These are phyloP conservation scores for Mycteria americana DNA, from an alignment of 2,797 vertebrate genomes.

Conservation along the genomic window DNA sequence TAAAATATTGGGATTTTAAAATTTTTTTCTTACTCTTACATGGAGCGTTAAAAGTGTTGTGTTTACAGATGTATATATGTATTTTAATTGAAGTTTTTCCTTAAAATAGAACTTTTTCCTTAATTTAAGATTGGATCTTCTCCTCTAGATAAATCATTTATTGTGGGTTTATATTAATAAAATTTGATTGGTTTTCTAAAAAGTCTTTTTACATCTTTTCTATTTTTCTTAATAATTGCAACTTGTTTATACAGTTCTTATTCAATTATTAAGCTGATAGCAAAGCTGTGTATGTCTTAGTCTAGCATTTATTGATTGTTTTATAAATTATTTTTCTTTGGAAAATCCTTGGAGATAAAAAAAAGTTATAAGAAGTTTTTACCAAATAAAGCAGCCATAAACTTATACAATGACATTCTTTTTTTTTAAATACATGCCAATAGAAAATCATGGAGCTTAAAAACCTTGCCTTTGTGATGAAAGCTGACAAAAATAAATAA, in stretches of 20 bases:
- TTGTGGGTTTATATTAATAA: not conserved
- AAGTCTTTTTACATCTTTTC: not conserved
- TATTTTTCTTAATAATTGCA: not conserved
- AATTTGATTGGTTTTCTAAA: not conserved
- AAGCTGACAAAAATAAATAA: not conserved
- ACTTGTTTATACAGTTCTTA: not conserved
- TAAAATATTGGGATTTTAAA: not conserved
- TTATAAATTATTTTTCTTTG: not conserved
- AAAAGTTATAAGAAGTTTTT: not conserved
- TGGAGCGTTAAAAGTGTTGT: not conserved
- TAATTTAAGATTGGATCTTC: not conserved
- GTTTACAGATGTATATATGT: rapidly evolving
- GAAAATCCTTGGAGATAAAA: not conserved
- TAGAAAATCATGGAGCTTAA: not conserved
- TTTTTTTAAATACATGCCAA: not conserved
- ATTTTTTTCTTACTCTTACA: not conserved
- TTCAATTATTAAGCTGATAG: not conserved
- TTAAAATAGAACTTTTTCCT: not conserved
- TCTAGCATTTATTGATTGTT: not conserved
- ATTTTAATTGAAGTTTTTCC: not conserved
- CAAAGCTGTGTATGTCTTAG: not conserved
- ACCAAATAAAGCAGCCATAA: not conserved
- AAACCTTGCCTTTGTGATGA: not conserved
- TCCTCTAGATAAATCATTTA: not conserved
- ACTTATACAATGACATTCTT: not conserved